Conservation (phyloP, 2,113 vertebrate species). For the Laterallus jamaicensis region DNA sequence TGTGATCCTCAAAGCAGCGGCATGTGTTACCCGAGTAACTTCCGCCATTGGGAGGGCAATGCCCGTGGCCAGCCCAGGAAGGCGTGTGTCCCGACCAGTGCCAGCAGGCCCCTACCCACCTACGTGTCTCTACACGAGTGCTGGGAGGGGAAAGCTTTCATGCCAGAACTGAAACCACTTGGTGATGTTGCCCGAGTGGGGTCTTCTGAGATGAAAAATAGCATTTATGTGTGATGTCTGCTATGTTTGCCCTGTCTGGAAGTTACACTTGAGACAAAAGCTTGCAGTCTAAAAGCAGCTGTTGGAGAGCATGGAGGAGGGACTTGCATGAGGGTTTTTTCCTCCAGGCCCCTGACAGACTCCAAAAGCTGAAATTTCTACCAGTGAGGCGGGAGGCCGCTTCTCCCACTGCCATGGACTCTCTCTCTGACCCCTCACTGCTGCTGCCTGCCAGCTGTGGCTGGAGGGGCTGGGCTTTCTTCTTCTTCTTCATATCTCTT, state of each 20-base stretch:
- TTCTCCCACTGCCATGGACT: background rate
- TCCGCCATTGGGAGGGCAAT: background rate
- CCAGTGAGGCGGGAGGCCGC: rapidly evolving
- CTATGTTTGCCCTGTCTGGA: background rate
- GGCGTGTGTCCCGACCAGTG: too few species aligned
- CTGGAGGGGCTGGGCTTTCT: background rate
- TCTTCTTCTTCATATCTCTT: background rate
- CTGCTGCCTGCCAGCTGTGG: background rate
- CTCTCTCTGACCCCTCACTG: rapidly evolving
- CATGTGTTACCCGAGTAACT: background rate
- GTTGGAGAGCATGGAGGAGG: background rate
- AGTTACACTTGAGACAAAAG: background rate
- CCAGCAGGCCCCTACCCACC: too few species aligned
- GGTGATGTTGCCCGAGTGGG: background rate
- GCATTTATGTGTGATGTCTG: background rate
- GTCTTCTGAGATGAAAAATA: background rate
- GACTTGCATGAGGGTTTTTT: background rate
- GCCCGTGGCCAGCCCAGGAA: too few species aligned
- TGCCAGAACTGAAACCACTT: background rate
- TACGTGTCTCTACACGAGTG: rapidly evolving
- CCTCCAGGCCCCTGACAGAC: background rate
- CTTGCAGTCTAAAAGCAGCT: background rate
- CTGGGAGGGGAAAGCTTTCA: background rate
- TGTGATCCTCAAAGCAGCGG: background rate
- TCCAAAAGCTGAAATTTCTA: background rate